These are phyloP conservation scores for Canis aureus DNA, from an alignment of 2,113 vertebrate species.

Conservation along the genomic window DNA sequence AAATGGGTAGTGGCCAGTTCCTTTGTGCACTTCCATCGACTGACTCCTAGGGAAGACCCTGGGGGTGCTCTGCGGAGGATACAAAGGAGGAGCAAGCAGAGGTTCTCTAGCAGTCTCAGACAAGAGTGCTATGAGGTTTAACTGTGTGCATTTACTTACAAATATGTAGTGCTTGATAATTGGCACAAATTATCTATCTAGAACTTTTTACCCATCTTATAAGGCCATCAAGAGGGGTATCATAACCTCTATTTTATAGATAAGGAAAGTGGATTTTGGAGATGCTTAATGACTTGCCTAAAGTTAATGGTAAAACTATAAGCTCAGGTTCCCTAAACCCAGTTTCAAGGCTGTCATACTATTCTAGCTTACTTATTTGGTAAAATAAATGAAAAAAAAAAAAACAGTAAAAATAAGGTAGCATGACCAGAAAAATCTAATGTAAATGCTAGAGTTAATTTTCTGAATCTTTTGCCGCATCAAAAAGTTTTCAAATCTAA, in stretches of 20 bases:
- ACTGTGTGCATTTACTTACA: slow-evolving; percentile 44
- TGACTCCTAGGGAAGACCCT: not conserved
- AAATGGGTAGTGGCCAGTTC: not conserved
- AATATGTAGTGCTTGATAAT: slow-evolving; percentile 15
- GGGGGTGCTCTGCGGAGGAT: not conserved
- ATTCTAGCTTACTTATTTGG: not conserved
- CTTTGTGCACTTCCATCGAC: not conserved
- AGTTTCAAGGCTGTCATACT: not conserved
- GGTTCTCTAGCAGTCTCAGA: not conserved
- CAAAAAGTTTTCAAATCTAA: not conserved
- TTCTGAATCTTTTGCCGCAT: not conserved
- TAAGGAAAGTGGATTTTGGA: slow-evolving; percentile 50
- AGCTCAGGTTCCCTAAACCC: not conserved
- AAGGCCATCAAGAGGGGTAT: slow-evolving; percentile 35
- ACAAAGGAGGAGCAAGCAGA: not conserved
- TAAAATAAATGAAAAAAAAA: slow-evolving; percentile 7
- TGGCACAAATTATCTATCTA: slow-evolving; percentile 46
- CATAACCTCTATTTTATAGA: slow-evolving; percentile 30
- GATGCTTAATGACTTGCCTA: slow-evolving; percentile 42
- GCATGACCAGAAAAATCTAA: slow-evolving; percentile 2
- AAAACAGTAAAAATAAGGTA: slow-evolving; percentile 13
- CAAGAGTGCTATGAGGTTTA: slow-evolving; percentile 39
- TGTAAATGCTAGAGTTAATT: slow-evolving; percentile 20
- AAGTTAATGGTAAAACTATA: slow-evolving; percentile 11
- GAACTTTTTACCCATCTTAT: slow-evolving; percentile 29